phyloP scores from a whole-genome alignment of 2,113 vertebrate genomes.

The Hippocampus guttulatus region DNA sequence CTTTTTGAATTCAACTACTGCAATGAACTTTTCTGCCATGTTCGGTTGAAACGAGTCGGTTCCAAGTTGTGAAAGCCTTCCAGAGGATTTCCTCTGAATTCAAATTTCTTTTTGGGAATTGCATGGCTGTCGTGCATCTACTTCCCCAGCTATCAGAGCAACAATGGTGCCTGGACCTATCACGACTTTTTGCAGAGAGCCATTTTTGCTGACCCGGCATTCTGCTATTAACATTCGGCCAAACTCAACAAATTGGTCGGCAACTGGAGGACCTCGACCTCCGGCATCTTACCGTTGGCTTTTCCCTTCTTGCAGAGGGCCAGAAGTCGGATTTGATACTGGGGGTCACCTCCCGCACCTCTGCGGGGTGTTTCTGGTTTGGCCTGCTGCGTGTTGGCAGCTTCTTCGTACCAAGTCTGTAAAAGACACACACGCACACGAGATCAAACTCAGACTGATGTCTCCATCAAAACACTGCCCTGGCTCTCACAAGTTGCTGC shows the following conservation, averaged over 20 bases:
- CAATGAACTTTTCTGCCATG: too few species aligned
- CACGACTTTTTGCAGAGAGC: neutral
- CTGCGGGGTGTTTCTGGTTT: accelerated
- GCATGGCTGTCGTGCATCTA: too few species aligned
- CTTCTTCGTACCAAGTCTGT: constrained; percentile 69
- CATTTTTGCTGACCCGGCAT: neutral
- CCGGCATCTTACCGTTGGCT: constrained; percentile 69
- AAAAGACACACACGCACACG: constrained; percentile 21
- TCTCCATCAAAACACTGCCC: constrained; percentile 23
- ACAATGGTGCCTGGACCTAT: neutral
- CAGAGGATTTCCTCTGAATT: too few species aligned
- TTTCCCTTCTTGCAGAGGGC: constrained; percentile 67
- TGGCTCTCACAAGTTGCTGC: constrained; percentile 8
- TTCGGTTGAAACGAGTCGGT: too few species aligned
- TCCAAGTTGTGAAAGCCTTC: neutral
- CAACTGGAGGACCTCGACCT: constrained; percentile 4
- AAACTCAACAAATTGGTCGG: neutral
- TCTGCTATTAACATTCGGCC: neutral
- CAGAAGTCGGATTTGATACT: constrained; percentile 45
- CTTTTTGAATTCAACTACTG: too few species aligned
- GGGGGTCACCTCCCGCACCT: neutral
- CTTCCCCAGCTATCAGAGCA: neutral
- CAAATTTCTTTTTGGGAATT: too few species aligned
- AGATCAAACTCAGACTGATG: constrained; percentile 9
- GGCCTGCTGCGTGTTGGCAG: neutral